Conservation (phyloP, 2,888 invertebrate genomes). For the Sminthurides aquaticus region DNA sequence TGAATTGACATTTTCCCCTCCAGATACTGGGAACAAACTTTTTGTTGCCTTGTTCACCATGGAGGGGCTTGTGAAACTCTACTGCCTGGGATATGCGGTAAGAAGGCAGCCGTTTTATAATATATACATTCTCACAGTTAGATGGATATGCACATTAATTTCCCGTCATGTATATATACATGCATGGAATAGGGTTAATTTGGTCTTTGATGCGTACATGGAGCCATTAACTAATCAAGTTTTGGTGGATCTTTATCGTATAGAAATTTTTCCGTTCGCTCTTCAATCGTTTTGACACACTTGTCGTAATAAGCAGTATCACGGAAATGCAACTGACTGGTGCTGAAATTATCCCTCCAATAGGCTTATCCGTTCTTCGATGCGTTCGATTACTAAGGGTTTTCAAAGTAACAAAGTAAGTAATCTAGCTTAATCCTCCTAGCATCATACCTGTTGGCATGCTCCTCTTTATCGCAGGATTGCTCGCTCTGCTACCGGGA, state of each 20-base stretch:
- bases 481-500: no score
- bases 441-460: no score
- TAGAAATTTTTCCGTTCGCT: slow-evolving; percentile 98
- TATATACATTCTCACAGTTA: no score
- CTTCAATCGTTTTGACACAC: slow-evolving; percentile 99
- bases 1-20: no score
- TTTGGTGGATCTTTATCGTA: no score
- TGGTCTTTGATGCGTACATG: no score
- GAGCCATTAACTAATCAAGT: no score
- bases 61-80: slow-evolving; percentile 99
- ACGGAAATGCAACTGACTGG: slow-evolving; percentile 90
- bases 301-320: slow-evolving; percentile 98
- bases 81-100: slow-evolving; percentile 95
- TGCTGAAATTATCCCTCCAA: slow-evolving; percentile 87
- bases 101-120: no score
- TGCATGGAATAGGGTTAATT: no score
- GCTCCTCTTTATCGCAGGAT: no score
- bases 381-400: slow-evolving; percentile 94
- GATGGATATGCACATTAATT: no score
- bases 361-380: slow-evolving; percentile 95
- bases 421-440: slow-evolving; percentile 43
- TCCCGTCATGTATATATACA: no score
- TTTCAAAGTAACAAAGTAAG: slow-evolving; percentile 98
- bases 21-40: slow-evolving; percentile 92
- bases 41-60: slow-evolving; percentile 96